Evolutionary conservation across 2,888 invertebrate genomes (phyloP).

Genomic region (Platycnemis pennipes): DNA sequence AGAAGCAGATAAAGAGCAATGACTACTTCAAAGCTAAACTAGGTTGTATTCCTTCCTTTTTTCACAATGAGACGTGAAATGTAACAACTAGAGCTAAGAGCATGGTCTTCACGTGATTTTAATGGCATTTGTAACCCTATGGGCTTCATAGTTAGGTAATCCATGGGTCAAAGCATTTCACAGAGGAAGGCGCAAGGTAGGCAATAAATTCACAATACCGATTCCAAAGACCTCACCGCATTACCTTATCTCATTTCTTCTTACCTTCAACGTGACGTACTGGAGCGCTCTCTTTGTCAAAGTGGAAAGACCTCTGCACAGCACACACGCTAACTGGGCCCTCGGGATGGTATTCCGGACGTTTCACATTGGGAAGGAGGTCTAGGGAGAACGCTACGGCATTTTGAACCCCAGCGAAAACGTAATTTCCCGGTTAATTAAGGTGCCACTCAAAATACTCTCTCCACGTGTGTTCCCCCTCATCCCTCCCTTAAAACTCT

Average conservation of each 20-base stretch:
- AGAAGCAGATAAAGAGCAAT: no score
- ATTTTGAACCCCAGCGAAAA: background rate
- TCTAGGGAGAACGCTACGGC: background rate
- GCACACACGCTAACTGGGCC: background rate
- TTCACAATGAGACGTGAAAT: no score
- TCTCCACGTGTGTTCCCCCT: background rate
- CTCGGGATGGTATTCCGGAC: background rate
- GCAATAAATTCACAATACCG: background rate
- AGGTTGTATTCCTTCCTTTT: no score
- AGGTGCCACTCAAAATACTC: slow-evolving; percentile 6
- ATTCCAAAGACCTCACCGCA: background rate
- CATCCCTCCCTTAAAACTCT: background rate
- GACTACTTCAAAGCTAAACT: no score
- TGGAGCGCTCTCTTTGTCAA: background rate
- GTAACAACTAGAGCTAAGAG: no score
- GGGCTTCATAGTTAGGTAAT: no score
- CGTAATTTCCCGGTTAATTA: slow-evolving; percentile 5
- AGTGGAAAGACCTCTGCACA: background rate
- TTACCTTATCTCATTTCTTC: background rate
- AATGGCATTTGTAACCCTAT: no score
- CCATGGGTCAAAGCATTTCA: no score
- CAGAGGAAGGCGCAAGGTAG: no score
- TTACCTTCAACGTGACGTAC: background rate
- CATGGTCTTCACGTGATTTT: no score
- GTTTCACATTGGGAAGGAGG: background rate